A percentile compares a stretch with the other conserved stretches of the same genome.
These are phyloP conservation scores for Rhamphomyia laevipes DNA, from an alignment of 2,888 invertebrate genomes.

Conservation along the genomic window DNA sequence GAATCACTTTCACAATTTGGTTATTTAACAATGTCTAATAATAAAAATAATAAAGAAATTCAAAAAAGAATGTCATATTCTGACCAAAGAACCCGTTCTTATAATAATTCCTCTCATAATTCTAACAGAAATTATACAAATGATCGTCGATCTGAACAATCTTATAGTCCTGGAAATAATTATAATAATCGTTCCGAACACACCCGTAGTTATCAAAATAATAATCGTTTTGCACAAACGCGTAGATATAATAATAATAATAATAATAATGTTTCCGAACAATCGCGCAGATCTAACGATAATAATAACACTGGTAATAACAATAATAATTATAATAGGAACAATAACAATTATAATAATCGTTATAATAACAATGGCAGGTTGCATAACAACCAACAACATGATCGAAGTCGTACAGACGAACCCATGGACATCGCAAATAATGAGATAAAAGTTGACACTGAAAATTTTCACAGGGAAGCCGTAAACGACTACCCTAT, in stretches of 20 bases:
- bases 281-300: background rate
- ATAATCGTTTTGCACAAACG: background rate
- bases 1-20: conserved; percentile 2
- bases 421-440: conserved; percentile 5
- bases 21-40: background rate
- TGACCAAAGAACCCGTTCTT: background rate
- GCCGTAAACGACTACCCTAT: conserved; percentile 5
- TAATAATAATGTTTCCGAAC: background rate
- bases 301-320: background rate
- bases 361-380: background rate
- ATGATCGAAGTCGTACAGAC: background rate
- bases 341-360: background rate
- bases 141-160: background rate
- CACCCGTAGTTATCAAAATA: too few species aligned
- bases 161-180: background rate
- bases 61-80: background rate
- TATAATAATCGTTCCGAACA: too few species aligned
- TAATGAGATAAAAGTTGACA: background rate
- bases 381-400: background rate
- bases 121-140: background rate
- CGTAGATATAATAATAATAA: background rate
- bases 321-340: background rate
- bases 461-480: background rate
- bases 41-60: background rate
- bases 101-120: background rate